These are phyloP conservation scores for Patagioenas fasciata DNA, from an alignment of 2,113 vertebrate genomes.

Conservation along the genomic window DNA sequence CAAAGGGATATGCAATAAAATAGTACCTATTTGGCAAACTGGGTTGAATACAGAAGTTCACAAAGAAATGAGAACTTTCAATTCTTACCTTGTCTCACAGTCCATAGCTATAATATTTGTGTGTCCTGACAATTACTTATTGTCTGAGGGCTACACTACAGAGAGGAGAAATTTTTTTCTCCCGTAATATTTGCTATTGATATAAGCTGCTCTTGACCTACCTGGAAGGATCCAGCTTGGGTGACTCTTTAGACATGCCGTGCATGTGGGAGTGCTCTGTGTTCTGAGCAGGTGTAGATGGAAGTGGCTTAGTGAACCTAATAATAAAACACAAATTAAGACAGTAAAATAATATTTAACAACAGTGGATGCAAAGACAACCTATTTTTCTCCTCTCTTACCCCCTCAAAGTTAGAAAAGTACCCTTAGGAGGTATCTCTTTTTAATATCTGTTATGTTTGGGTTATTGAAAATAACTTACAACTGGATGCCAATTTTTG, in stretches of 20 bases:
- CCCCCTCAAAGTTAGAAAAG: background rate
- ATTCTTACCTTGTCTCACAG: background rate
- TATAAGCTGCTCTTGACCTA: background rate
- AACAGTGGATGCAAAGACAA: background rate
- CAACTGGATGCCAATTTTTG: background rate
- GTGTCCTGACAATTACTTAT: background rate
- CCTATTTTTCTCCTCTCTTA: background rate
- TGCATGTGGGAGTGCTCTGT: background rate
- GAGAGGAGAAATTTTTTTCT: background rate
- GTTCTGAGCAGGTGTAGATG: constrained; percentile 43
- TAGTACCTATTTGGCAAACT: background rate
- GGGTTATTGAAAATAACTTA: background rate
- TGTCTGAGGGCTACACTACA: background rate
- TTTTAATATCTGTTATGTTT: background rate
- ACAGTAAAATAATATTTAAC: background rate
- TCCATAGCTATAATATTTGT: background rate
- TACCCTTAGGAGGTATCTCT: background rate
- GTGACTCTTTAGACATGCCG: background rate
- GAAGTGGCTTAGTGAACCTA: constrained; percentile 54
- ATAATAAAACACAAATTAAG: background rate
- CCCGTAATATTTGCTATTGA: background rate
- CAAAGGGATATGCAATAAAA: background rate
- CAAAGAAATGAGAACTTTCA: background rate
- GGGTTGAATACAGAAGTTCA: background rate
- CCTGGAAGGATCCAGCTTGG: constrained; percentile 32